These are phyloP conservation scores for Macrobrachium rosenbergii DNA, from an alignment of 1,140 invertebrate genomes.

Conservation along the genomic window DNA sequence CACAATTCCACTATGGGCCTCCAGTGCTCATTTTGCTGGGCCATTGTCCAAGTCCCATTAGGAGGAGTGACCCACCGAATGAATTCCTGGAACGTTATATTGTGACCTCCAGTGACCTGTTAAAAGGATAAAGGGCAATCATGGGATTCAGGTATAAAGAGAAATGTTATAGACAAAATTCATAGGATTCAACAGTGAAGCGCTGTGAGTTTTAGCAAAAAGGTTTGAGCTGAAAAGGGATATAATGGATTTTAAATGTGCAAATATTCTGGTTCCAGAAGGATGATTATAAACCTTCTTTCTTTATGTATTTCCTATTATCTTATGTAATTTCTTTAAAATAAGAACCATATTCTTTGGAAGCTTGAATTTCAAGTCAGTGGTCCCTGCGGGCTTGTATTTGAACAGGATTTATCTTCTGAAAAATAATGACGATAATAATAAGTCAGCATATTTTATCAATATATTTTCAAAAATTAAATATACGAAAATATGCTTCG, in stretches of 20 bases:
- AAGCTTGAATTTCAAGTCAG: no score
- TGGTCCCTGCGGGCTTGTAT: no score
- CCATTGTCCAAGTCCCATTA: conserved; percentile 41
- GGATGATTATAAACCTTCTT: background rate
- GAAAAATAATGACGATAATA: no score
- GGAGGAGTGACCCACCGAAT: conserved; percentile 33
- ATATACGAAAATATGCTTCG: no score
- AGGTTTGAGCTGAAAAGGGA: background rate
- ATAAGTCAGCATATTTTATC: no score
- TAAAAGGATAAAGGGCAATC: background rate
- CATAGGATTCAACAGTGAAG: background rate
- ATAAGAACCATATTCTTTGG: no score
- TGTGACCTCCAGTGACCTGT: conserved; percentile 32
- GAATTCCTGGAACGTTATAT: conserved; percentile 50
- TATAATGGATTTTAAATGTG: background rate
- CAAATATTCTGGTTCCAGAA: background rate
- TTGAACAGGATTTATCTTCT: no score
- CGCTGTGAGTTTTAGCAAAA: background rate
- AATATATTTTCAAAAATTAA: no score
- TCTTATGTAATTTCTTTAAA: no score
- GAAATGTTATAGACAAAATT: background rate
- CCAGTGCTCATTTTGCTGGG: conserved; percentile 51
- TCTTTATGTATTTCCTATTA: background rate
- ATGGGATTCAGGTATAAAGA: background rate
- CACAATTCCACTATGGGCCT: conserved; percentile 38